Evolutionary conservation across 2,888 invertebrate species (phyloP).

Genomic region (Tigriopus californicus): DNA sequence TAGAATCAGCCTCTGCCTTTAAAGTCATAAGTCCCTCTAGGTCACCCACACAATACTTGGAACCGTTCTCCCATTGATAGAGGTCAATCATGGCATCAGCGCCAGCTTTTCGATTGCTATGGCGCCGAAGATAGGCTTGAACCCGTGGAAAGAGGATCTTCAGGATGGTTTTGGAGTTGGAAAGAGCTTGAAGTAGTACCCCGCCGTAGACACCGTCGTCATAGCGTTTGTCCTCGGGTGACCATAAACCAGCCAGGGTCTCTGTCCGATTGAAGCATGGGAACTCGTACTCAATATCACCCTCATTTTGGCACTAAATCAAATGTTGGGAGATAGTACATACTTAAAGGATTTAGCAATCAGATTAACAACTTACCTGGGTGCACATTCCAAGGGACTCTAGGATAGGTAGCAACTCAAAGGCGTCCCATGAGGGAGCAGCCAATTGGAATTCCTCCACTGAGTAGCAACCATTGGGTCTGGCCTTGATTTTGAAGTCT

Average conservation of each 20-base stretch:
- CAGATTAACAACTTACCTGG: too few relatives aligned
- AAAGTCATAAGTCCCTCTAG: conserved; percentile 47
- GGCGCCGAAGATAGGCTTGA: conserved; percentile 21
- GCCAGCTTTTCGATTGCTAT: background rate
- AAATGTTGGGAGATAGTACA: too few relatives aligned
- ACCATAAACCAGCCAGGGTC: conserved; percentile 45
- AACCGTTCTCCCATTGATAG: conserved; percentile 51
- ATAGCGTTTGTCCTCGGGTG: conserved; percentile 30
- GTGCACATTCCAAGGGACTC: conserved; percentile 50
- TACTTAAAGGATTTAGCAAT: too few relatives aligned
- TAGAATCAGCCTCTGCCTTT: conserved; percentile 36
- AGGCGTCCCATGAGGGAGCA: conserved; percentile 47
- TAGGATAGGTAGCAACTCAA: conserved; percentile 43
- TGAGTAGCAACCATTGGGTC: conserved; percentile 48
- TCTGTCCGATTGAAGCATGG: conserved; percentile 48
- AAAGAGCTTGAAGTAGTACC: conserved; percentile 38
- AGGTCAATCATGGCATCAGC: conserved; percentile 38
- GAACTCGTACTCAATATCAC: conserved; percentile 53
- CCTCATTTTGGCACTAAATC: conserved; percentile 41
- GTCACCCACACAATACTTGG: conserved; percentile 44
- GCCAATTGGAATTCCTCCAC: conserved; percentile 50
- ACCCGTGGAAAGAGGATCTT: conserved; percentile 48
- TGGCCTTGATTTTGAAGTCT: conserved; percentile 34
- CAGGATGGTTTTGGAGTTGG: conserved; percentile 35
- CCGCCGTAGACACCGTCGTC: conserved; percentile 40